phyloP scores from a whole-genome alignment of 2,113 vertebrate genomes.

The Daphoenositta chrysoptera region DNA sequence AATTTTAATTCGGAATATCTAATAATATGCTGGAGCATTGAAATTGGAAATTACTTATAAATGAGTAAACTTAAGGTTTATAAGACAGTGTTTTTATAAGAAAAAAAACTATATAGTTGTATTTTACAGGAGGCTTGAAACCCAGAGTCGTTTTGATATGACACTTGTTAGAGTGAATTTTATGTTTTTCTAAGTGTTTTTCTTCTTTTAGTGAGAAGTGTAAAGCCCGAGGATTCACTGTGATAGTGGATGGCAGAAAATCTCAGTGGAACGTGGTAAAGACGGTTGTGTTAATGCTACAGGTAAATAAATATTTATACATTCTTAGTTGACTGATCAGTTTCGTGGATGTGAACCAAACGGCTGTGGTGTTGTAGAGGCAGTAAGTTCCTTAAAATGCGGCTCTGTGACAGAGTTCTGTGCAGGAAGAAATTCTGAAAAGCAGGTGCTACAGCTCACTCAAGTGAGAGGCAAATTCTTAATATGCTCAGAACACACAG shows the following conservation, averaged over 20 bases:
- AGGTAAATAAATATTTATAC: constrained; percentile 75
- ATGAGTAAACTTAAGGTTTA: neutral
- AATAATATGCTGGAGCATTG: neutral
- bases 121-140: neutral
- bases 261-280: constrained; percentile 98
- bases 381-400: neutral
- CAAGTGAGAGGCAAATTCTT: neutral
- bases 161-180: neutral
- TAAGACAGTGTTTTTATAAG: neutral
- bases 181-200: neutral
- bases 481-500: neutral
- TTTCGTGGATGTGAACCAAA: neutral
- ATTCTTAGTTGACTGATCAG: neutral
- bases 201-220: constrained; percentile 88
- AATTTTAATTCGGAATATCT: neutral
- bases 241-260: constrained; percentile 96
- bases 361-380: neutral
- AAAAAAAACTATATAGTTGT: neutral
- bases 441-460: neutral
- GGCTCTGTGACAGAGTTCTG: neutral
- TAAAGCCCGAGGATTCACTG: constrained; percentile 97
- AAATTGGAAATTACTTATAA: neutral
- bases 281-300: constrained; percentile 96
- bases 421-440: neutral
- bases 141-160: neutral